Base-by-base conservation (phyloP, 2,888 invertebrate species). In the Myathropa florea region DNA sequence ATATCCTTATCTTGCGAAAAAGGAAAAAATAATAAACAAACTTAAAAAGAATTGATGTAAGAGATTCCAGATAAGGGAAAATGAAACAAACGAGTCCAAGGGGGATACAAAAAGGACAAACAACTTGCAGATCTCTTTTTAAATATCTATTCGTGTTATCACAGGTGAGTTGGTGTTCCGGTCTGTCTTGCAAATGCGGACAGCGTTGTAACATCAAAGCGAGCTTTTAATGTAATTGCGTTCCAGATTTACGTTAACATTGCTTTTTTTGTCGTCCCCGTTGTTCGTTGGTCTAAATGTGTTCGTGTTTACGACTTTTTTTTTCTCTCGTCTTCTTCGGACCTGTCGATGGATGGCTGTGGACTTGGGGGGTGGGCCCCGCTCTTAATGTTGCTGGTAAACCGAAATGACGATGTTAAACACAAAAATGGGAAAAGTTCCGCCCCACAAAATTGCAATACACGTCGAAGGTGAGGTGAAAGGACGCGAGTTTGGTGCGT, bases 151-250 rank as follows among this genome's bases (percentile, higher is more conserved):
- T 61, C 65, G 3, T 68, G 28, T 55, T 73, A 82, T 78, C 72
- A 77, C 85, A 82, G 81, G 81, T 85, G 82, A 60, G 59, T 68
- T 60, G 59, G 14, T 73, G 23, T 73, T 72, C 33, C 26, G 26
- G 30, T 70, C 46, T 28, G 23, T 63, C 53, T 24, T 57, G 53
- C 28, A 30, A 75, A 60, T n/a, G 57, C 57, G 68, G 59, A 77
- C 67, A 59, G 60, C 60, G 28, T 23, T 46, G 33, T 65, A 64
- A 85, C 77, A 85, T 85, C 77, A 85, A 85, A 85, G 76, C 68
- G 39, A 70, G 77, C 82, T 82, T 30, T 82, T 82, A 85, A 82
- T 82, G 82, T 85, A 80, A 85, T 85, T 85, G 85, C 85, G 72
- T 82, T 73, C 63, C 77, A 72, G 82, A 85, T 82, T 85, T 85